Base-by-base conservation (phyloP, 2,113 vertebrate species). In the Malaclemys terrapin region DNA sequence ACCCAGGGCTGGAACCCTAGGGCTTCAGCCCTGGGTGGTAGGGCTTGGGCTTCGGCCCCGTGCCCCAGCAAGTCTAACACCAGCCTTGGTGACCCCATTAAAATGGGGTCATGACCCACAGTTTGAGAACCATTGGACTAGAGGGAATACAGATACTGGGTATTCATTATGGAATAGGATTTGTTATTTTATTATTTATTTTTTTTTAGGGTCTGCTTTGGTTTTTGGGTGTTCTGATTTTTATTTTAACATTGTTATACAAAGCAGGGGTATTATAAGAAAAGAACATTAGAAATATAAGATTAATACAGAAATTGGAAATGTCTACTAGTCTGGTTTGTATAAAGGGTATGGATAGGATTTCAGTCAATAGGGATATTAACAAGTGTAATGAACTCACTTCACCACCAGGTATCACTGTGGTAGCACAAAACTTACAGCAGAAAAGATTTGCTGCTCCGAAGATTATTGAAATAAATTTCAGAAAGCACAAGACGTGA, bases 321-420 rank as follows among this genome's bases (percentile, higher is more conserved):
- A 49, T 0, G 4, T 16, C 45, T 25, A 6, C 49, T 53, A 80
- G 38, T 0, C 1, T 47, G 10, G 38, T 2, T 69, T n/a, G 13
- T 2, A 52, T 27, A 49, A 19, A 38, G 1, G 0, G 2, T 24
- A 35, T 8, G 47, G 8, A 0, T 0, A 29, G 22, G 12, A 53
- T 13, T 16, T 6, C 72, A 17, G 4, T 29, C 65, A 29, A 17
- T 22, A 0, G 0, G 0, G 1, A 10, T 45, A 81, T 10, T 1
- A 27, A 31, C 19, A 69, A 29, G 0, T 29, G 3, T 0, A 14
- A 10, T 0, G 25, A 84, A 72, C 19, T 59, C 2, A 81, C 42
- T 12, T 72, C 56, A 7, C 97, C 97, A 82, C 96, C 11, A 95
- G 95, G 95, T 95, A 91, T 94, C 95, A 8, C 89, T 80, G 95